Base-by-base conservation (phyloP, 2,888 invertebrate species). In the Taphrorychus bicolor region DNA sequence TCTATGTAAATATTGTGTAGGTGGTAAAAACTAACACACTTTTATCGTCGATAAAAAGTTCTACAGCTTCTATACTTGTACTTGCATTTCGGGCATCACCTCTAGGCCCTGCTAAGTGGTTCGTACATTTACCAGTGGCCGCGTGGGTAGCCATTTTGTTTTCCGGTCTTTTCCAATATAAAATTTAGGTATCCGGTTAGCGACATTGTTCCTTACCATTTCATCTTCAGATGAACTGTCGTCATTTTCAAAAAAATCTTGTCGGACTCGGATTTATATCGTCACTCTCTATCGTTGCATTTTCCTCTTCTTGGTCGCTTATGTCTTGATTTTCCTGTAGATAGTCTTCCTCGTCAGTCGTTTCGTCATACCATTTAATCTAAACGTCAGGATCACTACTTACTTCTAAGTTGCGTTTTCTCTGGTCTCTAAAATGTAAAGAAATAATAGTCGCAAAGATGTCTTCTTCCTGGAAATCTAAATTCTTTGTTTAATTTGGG, bases 1-100 rank as follows among this genome's bases (percentile, higher is more conserved):
- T 59, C 22, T 14, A 65, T 65, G 21, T 65, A 65, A 24, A 57
- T 56, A 58, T 64, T 23, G 64, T 64, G 18, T 40, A 63, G 40
- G 61, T 41, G 22, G 58, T 45, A 16, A 58, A 45, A 14, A 45
- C 45, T 17, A 22, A 2, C 14, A 58, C 45, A 18, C 42, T 41
- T 16, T n/a, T 22, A 32, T 52, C 58, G 40, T 18, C 22, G 11
- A 63, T 11, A 32, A 61, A 53, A 24, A 61, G 53, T 40, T 53
- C 53, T 9, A 58, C 9, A 45, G 45, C 42, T 18, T 58, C 22
- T n/a, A 40, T 40, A 21, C 7, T 21, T 17, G 53, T 18, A 4
- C 18, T 53, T 24, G 53, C 52, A 23, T 61, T 18, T 17, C 53
- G 14, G 14, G 24, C 54, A n/a, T 14, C 22, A 16, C 54, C 23